Evolutionary conservation across 2,888 invertebrate genomes (phyloP), one percentile per base, ranked within the genome.

Genomic region (Drosophila aldrichi): DNA sequence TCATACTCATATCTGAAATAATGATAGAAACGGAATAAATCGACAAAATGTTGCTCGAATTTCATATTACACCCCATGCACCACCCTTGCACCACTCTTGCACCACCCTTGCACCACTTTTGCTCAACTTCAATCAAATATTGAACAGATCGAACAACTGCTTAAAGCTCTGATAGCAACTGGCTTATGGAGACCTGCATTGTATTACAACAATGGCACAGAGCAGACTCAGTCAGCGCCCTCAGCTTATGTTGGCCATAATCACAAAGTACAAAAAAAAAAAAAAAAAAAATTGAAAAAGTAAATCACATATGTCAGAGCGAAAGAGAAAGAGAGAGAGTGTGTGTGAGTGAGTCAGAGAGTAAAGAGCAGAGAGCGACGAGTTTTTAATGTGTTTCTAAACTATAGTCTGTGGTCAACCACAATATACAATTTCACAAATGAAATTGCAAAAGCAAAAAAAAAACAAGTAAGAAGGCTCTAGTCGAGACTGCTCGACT

Each of bases 71-170:
- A 6, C n/a, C n/a, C 14, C n/a, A 8, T 16, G 16, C 38, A 16
- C n/a, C 38, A 36, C 36, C 14, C 36, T n/a, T 25, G 18, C 20
- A 7, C 20, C 12, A 14, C 32, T 34, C 34, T 0, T 14, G 7
- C n/a, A 0, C n/a, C n/a, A 3, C 38, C n/a, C n/a, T 3, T 7
- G 7, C n/a, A 8, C 38, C 34, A 12, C 34, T 34, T 16, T 8
- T 12, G 14, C 20, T 18, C 46, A 20, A 12, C 16, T 54, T 20
- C 29, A 22, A 68, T 63, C 56, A 29, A 63, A 57, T 36, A 64
- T 70, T 41, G n/a, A 57, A 56, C 34, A 34, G 22, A 52, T 34
- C 51, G 29, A 34, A 41, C 36, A 66, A 25, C 66, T 48, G 32
- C 34, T 36, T 34, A 46, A 40, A 20, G 18, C 12, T 46, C 43